Evolutionary conservation across 2,888 invertebrate genomes (phyloP).

Genomic region (Latrodectus elegans): DNA sequence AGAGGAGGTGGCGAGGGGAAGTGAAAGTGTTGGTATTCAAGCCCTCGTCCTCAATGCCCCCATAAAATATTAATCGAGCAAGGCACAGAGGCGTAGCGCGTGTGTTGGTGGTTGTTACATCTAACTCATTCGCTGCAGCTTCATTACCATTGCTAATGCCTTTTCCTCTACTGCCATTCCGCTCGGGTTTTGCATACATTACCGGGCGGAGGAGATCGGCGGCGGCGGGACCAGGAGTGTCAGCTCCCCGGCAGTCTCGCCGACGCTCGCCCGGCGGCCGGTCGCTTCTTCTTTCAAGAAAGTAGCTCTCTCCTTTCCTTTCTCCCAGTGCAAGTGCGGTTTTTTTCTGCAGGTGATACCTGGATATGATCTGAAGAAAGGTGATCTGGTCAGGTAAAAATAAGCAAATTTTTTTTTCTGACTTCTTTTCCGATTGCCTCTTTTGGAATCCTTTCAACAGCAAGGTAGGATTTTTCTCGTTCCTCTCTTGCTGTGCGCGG

Average conservation of each 20-base stretch:
- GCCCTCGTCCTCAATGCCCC: conserved; percentile 44
- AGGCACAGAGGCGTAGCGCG: conserved; percentile 9
- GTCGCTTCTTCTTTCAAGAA: conserved; percentile 13
- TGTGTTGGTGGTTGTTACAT: conserved; percentile 63
- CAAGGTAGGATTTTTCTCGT: not conserved
- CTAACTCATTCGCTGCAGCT: conserved; percentile 67
- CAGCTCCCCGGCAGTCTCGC: conserved; percentile 40
- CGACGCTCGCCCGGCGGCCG: conserved; percentile 45
- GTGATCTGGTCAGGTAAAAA: not conserved
- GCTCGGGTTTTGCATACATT: conserved; percentile 62
- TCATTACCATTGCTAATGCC: conserved; percentile 69
- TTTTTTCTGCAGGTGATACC: not conserved
- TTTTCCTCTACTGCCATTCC: conserved; percentile 60
- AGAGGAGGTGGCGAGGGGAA: conserved; percentile 14
- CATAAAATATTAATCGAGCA: conserved; percentile 69
- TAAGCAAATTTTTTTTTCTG: not conserved
- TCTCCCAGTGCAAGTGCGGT: not conserved
- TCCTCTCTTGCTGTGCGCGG: not conserved
- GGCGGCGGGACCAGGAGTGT: conserved; percentile 21
- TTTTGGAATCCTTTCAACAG: not conserved
- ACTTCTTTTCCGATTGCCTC: not conserved
- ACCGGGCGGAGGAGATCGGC: conserved; percentile 45
- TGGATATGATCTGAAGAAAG: not conserved
- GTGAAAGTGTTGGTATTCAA: conserved; percentile 39
- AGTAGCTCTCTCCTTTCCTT: not conserved